Percentiles rank a stretch among this genome's conserved stretches.
phyloP scores from a whole-genome alignment of 2,797 vertebrate genomes.

The Gambusia yucatana region DNA sequence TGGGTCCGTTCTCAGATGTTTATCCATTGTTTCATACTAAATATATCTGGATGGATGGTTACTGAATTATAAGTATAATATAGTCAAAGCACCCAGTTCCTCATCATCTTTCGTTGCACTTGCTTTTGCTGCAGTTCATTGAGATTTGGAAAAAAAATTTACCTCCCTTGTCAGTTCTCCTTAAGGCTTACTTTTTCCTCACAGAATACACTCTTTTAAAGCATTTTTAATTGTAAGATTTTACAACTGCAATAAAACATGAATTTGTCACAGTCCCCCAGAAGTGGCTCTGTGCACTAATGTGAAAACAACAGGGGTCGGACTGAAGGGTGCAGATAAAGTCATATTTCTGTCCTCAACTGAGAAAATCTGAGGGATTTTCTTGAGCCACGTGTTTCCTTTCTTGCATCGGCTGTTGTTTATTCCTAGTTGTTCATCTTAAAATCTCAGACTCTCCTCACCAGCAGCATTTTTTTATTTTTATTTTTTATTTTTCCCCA shows the following conservation, averaged over 20 bases:
- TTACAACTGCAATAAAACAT: background rate
- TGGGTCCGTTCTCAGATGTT: background rate
- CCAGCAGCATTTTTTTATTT: too few species aligned
- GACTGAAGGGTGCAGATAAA: constrained; percentile 44
- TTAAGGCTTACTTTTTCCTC: background rate
- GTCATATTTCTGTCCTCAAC: constrained; percentile 13
- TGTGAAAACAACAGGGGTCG: constrained; percentile 44
- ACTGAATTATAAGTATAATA: background rate
- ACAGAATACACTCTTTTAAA: background rate
- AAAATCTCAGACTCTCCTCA: constrained; percentile 43
- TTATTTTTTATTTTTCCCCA: too few species aligned
- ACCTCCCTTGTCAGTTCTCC: background rate
- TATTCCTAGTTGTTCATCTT: constrained; percentile 60
- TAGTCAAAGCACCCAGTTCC: background rate
- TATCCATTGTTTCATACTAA: background rate
- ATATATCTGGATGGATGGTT: background rate
- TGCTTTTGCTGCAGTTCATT: background rate
- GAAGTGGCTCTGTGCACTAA: constrained; percentile 27
- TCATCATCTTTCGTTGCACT: background rate
- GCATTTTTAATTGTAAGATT: background rate
- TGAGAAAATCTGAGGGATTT: constrained; percentile 5
- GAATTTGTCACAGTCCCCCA: constrained; percentile 30
- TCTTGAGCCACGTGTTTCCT: constrained; percentile 50
- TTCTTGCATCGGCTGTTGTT: constrained; percentile 58
- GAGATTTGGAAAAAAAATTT: background rate